Evolutionary conservation across 30 jellyfish, hydroid and myxozoan genomes (phyloP), one percentile per base, ranked within the genome.

Genomic region (Chironex yamaguchii): DNA sequence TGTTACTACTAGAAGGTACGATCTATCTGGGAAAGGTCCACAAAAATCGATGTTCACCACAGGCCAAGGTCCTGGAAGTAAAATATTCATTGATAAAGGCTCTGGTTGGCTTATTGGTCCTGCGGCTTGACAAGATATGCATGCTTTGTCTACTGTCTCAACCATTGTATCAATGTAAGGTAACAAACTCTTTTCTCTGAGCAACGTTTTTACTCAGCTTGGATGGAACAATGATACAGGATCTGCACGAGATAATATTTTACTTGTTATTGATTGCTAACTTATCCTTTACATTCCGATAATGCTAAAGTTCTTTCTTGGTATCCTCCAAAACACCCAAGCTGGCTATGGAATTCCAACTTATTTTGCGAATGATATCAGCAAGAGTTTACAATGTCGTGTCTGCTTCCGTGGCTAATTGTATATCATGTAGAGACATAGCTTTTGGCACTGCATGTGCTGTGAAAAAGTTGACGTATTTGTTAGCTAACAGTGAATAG

Each of bases 31-130:
- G 9, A 68, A 29, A n/a, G 86, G 85, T 29, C 82, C 82, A n/a
- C 22, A 20, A 23, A n/a, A 68, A 28, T 68, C 82, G 11, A 68
- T 23, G 22, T 68, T 29, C 13, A 29, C n/a, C 23, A 4, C n/a
- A 13, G 14, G 53, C 82, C 82, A 68, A 68, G 73, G 74, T 36
- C 13, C 78, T 27, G 73, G 22, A 6, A 74, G 82, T 29, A 68
- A 13, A 14, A n/a, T 23, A 20, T 11, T 27, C 25, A 29, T 20
- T 29, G n/a, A 68, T 68, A 68, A 68, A 71, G 70, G 70, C 27
- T 20, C 20, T 20, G n/a, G 78, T 28, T 29, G 75, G 53, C 13
- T 25, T 25, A 13, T 12, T n/a, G 11, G 70, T n/a, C 74, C 78
- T 29, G 23, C 13, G 11, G 23, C 78, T 36, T 68, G 82, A 29